phyloP scores from a whole-genome alignment of 2,797 vertebrate species.

The Ctenochaetus hawaiiensis region DNA sequence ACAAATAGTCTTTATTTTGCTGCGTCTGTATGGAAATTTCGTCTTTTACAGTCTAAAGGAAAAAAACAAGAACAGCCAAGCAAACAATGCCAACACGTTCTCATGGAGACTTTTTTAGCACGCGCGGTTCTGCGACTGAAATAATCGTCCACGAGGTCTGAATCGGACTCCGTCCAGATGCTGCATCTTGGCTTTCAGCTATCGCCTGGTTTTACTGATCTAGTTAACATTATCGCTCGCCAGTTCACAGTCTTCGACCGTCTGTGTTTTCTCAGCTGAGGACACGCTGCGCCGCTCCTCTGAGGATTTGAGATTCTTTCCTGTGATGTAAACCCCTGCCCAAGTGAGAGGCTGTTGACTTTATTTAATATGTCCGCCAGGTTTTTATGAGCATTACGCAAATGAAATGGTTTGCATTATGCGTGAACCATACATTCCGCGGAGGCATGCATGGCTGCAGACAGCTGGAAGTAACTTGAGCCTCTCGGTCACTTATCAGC shows the following conservation, averaged over 20 bases:
- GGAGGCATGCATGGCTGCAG: conserved; percentile 82
- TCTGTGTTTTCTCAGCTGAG: conserved; percentile 87
- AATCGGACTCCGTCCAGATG: conserved; percentile 71
- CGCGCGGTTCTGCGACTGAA: conserved; percentile 46
- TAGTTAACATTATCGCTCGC: conserved; percentile 67
- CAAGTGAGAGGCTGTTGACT: conserved; percentile 78
- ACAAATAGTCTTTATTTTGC: conserved; percentile 60
- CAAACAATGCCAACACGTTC: conserved; percentile 68
- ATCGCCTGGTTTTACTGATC: conserved; percentile 79
- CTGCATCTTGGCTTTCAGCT: conserved; percentile 58
- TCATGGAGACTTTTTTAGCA: conserved; percentile 55
- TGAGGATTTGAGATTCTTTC: conserved; percentile 73
- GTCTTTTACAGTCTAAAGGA: conserved; percentile 56
- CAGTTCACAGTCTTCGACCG: conserved; percentile 63
- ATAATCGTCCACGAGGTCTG: conserved; percentile 60
- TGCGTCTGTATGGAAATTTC: conserved; percentile 55
- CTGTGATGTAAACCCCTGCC: conserved; percentile 79
- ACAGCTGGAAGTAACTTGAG: conserved; percentile 88
- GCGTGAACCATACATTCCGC: conserved; percentile 78
- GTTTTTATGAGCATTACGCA: conserved; percentile 79
- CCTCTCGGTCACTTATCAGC: conserved; percentile 85
- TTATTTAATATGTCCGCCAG: conserved; percentile 82
- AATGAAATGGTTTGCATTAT: conserved; percentile 84
- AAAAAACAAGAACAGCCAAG: conserved; percentile 50
- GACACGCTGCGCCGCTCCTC: conserved; percentile 60